Conservation (phyloP, 2,797 vertebrate species). For the Pseudochromis fuscus region DNA sequence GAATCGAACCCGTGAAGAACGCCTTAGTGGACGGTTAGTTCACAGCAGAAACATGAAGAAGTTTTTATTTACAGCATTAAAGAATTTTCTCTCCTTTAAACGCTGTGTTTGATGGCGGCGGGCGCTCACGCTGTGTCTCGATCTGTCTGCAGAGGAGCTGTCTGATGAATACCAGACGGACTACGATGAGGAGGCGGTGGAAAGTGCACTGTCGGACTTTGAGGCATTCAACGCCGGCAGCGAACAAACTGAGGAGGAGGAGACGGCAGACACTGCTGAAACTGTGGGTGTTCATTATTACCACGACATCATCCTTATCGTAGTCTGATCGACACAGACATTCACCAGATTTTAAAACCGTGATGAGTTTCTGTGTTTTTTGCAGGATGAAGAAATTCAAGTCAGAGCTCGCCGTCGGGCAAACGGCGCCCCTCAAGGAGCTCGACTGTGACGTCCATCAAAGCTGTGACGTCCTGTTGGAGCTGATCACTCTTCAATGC, state of each 20-base stretch:
- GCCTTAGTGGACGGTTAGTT: slow-evolving; percentile 86
- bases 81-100: neutral
- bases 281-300: slow-evolving; percentile 82
- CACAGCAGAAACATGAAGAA: too few species aligned
- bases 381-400: slow-evolving; percentile 78
- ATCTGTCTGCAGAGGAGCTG: slow-evolving; percentile 85
- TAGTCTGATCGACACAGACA: too few species aligned
- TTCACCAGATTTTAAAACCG: too few species aligned
- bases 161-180: slow-evolving; percentile 93
- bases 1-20: slow-evolving; percentile 91
- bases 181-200: slow-evolving; percentile 89
- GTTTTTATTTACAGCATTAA: too few species aligned
- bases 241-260: slow-evolving; percentile 79
- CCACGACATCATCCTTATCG: neutral
- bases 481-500: neutral
- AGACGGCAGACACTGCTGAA: slow-evolving; percentile 85
- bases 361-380: neutral
- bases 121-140: neutral
- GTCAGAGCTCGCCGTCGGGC: neutral
- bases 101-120: neutral
- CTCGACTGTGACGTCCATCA: slow-evolving; percentile 21
- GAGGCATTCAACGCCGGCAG: slow-evolving; percentile 75
- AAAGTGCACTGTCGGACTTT: slow-evolving; percentile 80
- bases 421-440: neutral
- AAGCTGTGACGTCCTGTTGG: neutral